phyloP scores from a whole-genome alignment of 2,113 vertebrate genomes.

The Urocitellus parryii region DNA sequence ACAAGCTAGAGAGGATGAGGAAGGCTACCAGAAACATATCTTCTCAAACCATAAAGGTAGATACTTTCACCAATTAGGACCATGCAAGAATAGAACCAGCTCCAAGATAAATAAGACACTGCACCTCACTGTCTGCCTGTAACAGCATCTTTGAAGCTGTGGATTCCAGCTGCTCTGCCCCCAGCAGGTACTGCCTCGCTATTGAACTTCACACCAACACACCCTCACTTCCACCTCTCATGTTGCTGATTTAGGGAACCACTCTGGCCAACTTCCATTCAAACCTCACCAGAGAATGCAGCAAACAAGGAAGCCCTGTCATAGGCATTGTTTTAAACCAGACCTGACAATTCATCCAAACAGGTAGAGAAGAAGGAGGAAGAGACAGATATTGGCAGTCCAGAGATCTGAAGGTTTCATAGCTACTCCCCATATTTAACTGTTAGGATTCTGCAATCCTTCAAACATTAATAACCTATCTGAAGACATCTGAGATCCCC shows the following conservation, averaged over 20 bases:
- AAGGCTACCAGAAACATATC: neutral
- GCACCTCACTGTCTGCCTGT: neutral
- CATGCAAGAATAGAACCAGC: neutral
- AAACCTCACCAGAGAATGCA: constrained; percentile 48
- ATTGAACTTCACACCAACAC: neutral
- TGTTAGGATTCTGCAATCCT: constrained; percentile 55
- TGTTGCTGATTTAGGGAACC: constrained; percentile 49
- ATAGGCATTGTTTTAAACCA: neutral
- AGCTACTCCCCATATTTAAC: neutral
- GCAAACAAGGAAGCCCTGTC: neutral
- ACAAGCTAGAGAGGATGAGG: neutral
- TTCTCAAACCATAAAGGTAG: neutral
- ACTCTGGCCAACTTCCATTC: constrained; percentile 61
- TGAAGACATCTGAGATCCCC: constrained; percentile 59
- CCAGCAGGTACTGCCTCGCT: constrained; percentile 12
- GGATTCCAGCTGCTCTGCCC: constrained; percentile 38
- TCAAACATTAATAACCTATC: constrained; percentile 61
- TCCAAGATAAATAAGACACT: constrained; percentile 19
- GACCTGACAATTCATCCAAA: constrained; percentile 16
- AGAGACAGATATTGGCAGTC: neutral
- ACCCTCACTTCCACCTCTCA: constrained; percentile 26
- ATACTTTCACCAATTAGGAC: neutral
- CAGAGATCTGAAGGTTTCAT: constrained; percentile 42
- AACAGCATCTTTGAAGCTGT: constrained; percentile 10
- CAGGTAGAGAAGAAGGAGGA: neutral